Evolutionary conservation across 2,888 invertebrate species (phyloP), one percentile per base, ranked within the genome.

Genomic region (Acronicta leporina): DNA sequence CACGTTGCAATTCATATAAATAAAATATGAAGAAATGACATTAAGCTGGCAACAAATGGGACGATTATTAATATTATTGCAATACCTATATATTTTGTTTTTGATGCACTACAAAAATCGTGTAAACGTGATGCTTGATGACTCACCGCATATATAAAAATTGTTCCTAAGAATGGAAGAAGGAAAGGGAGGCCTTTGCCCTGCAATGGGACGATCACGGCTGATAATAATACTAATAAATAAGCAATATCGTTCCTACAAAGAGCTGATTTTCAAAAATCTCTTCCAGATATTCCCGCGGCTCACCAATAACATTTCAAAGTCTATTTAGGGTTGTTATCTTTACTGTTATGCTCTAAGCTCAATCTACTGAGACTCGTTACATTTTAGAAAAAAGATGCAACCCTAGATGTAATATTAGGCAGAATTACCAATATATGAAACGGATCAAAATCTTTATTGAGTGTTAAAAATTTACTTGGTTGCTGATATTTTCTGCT

Each of bases 221-320:
- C n/a, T n/a, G n/a, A n/a, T n/a, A n/a, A n/a, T n/a, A 25, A 25
- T 25, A 5, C 25, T 25, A 25, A 25, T 5, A 25, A 25, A 5
- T 25, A 5, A 7, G 7, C 27, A 27, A 27, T 27, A 5, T 7
- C 27, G 27, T 27, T 42, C 50, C n/a, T 15, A 57, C 46, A 42
- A 41, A 58, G n/a, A 15, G 14, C 30, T 44, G 45, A 38, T 52
- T 46, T 45, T 41, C 70, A 68, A 75, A 77, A 75, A 70, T 52
- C 44, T 53, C 52, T 35, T 51, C 50, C 41, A 59, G 50, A 68
- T 65, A 64, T 68, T 68, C 71, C 67, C 69, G 56, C 65, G 52
- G 68, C 63, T 74, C 70, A 40, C 82, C 79, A 84, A 86, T 86
- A 85, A 86, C 79, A 84, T 85, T 86, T 85, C 83, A 85, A 80